These are phyloP conservation scores for Calypte anna DNA, from an alignment of 2,113 vertebrate species.

Conservation along the genomic window DNA sequence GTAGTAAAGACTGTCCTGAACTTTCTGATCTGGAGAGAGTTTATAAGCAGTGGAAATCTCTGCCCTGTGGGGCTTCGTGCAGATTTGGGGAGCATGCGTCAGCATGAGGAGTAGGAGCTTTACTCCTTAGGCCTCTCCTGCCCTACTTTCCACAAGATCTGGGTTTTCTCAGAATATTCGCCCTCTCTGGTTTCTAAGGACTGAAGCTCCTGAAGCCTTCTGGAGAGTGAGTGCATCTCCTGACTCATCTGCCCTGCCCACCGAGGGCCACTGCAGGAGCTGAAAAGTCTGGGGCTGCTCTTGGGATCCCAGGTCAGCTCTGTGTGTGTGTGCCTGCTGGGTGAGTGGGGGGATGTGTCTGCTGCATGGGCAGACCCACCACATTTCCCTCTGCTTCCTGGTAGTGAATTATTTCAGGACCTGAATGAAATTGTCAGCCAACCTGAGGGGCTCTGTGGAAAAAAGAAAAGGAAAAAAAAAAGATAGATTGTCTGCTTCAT, in stretches of 20 bases:
- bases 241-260: slow-evolving; percentile 46
- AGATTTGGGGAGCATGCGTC: neutral
- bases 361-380: neutral
- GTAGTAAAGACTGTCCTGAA: neutral
- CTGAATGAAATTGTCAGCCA: neutral
- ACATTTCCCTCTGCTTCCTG: neutral
- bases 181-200: neutral
- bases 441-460: neutral
- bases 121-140: neutral
- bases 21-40: neutral
- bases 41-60: neutral
- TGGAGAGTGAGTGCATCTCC: neutral
- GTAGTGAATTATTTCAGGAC: neutral
- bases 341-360: neutral
- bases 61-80: accelerated
- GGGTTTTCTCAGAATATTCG: neutral
- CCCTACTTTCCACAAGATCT: neutral
- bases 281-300: neutral
- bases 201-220: neutral
- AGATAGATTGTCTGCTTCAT: neutral
- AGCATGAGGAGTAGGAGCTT: neutral
- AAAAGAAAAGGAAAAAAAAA: too few relatives aligned
- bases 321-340: neutral
- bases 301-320: slow-evolving; percentile 6
- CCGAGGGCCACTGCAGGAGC: slow-evolving; percentile 22